phyloP scores from a whole-genome alignment of 1,140 invertebrate genomes.

The Hetaerina americana region DNA sequence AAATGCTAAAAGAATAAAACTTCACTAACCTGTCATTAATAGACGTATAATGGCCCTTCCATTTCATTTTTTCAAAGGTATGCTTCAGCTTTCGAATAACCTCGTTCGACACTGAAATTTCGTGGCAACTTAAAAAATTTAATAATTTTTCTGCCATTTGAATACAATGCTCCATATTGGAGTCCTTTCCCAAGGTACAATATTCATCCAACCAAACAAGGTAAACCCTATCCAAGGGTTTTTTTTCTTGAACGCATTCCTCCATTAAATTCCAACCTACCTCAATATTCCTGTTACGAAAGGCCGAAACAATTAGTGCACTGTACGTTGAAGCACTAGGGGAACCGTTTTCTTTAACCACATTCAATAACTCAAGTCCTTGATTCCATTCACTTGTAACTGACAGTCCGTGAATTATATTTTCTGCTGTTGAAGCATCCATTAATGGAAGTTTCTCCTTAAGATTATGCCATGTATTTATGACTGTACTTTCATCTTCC shows the following conservation, averaged over 20 bases:
- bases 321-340: conserved; percentile 29
- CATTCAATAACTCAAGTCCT: conserved; percentile 41
- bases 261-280: conserved; percentile 38
- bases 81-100: neutral
- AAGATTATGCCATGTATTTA: conserved; percentile 36
- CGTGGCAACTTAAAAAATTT: conserved; percentile 27
- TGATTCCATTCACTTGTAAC: conserved; percentile 46
- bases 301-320: conserved; percentile 36
- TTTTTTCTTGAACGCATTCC: conserved; percentile 24
- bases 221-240: too few species aligned
- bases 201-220: conserved; percentile 30
- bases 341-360: conserved; percentile 31
- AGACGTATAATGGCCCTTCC: conserved; percentile 11
- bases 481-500: conserved; percentile 37
- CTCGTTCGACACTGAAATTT: conserved; percentile 14
- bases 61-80: conserved; percentile 5
- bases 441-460: conserved; percentile 38
- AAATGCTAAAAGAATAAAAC: conserved; percentile 11
- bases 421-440: conserved; percentile 40
- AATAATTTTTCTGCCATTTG: conserved; percentile 34
- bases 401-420: conserved; percentile 42
- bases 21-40: conserved; percentile 9
- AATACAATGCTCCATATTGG: conserved; percentile 24
- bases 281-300: conserved; percentile 36
- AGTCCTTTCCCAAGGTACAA: conserved; percentile 28